Conservation (phyloP, 2,888 invertebrate species). For the Hybos culiciformis region DNA sequence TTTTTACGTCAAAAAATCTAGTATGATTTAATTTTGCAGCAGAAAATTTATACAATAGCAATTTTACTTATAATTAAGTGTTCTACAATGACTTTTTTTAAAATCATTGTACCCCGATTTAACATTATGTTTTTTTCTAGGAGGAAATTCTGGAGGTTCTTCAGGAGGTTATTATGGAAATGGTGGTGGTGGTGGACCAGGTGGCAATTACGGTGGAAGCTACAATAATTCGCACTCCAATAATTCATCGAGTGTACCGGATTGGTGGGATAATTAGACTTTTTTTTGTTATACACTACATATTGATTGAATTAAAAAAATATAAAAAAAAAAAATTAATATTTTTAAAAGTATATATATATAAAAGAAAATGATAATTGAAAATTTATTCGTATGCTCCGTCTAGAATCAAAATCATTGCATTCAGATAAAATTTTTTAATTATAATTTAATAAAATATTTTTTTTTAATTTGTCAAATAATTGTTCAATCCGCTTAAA, state of each 20-base stretch:
- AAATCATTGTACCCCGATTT: background rate
- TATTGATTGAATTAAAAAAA: background rate
- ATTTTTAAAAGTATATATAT: too few species aligned
- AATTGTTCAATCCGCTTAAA: too few species aligned
- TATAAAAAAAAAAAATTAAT: background rate
- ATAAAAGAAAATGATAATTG: too few species aligned
- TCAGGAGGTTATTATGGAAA: constrained; percentile 30
- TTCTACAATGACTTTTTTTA: background rate
- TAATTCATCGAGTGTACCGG: constrained; percentile 34
- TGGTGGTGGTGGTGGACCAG: constrained; percentile 29
- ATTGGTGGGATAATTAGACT: constrained; percentile 38
- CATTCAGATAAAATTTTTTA: too few species aligned
- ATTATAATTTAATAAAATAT: too few species aligned
- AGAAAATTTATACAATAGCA: background rate
- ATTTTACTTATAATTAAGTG: background rate
- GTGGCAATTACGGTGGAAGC: constrained; percentile 37
- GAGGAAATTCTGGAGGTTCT: constrained; percentile 20
- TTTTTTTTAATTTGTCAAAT: too few species aligned
- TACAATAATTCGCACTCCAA: constrained; percentile 36
- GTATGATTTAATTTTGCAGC: background rate
- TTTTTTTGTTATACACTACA: background rate
- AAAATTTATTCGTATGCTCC: too few species aligned
- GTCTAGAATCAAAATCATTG: too few species aligned
- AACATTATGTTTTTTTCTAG: constrained; percentile 19
- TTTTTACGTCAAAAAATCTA: background rate